These are phyloP conservation scores for Eurytoma adleriae DNA, from an alignment of 2,888 invertebrate genomes.

Conservation along the genomic window DNA sequence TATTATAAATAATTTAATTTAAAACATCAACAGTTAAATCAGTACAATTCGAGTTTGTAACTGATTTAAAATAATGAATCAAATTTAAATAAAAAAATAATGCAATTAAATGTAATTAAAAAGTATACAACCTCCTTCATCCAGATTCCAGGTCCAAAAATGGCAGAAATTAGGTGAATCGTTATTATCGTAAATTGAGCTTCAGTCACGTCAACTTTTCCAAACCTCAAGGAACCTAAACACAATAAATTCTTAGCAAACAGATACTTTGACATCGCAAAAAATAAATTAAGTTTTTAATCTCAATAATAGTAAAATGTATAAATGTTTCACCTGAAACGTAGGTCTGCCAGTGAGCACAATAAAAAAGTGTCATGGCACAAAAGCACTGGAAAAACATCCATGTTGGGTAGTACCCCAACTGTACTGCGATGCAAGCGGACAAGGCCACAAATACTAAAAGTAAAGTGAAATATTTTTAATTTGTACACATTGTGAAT, in stretches of 20 bases:
- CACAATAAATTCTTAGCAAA: background rate
- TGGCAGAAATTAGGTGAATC: slow-evolving; percentile 91
- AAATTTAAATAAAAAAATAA: slow-evolving; percentile 2
- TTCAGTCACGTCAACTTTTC: slow-evolving; percentile 97
- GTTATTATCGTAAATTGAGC: slow-evolving; percentile 95
- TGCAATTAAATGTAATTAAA: slow-evolving; percentile 58
- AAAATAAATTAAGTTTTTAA: slow-evolving; percentile 3
- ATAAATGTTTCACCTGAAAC: slow-evolving; percentile 84
- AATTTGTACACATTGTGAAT: background rate
- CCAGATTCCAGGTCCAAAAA: slow-evolving; percentile 94
- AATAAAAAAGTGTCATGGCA: slow-evolving; percentile 97
- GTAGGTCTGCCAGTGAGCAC: slow-evolving; percentile 99
- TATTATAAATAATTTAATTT: slow-evolving; percentile 23
- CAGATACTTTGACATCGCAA: background rate
- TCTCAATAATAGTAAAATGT: background rate
- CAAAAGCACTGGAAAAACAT: slow-evolving; percentile 97
- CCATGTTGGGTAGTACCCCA: slow-evolving; percentile 94
- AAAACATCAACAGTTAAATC: background rate
- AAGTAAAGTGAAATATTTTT: slow-evolving; percentile 63
- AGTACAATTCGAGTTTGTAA: slow-evolving; percentile 11
- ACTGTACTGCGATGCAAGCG: slow-evolving; percentile 94
- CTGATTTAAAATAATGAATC: background rate
- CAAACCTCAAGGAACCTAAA: slow-evolving; percentile 88
- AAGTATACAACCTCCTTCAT: slow-evolving; percentile 81
- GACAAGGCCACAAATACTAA: slow-evolving; percentile 96